A percentile compares a stretch with the other conserved stretches of the same genome.
phyloP scores from a whole-genome alignment of 2,113 vertebrate genomes.

The Bufo gargarizans region DNA sequence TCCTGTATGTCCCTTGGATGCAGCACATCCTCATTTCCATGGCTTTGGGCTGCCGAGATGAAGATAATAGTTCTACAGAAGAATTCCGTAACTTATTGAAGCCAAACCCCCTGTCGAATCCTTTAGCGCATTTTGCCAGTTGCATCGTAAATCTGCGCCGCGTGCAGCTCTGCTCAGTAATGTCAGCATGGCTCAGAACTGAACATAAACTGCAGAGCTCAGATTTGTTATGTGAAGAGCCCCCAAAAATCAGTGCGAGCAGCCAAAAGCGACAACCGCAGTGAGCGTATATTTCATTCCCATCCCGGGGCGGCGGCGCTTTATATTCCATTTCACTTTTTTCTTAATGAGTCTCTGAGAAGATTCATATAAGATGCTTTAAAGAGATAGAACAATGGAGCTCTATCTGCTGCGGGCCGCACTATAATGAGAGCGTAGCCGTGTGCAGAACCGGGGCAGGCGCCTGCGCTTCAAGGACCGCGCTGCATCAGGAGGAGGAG shows the following conservation, averaged over 20 bases:
- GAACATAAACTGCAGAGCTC: constrained; percentile 6
- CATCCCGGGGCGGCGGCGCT: constrained; percentile 1
- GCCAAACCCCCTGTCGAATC: background rate
- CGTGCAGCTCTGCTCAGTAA: background rate
- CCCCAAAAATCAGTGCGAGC: constrained; percentile 4
- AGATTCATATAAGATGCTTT: constrained; percentile 13
- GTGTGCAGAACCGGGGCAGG: background rate
- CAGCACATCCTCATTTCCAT: background rate
- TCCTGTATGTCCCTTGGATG: background rate
- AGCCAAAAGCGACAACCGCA: background rate
- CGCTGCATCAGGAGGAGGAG: too few relatives aligned
- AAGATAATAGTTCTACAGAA: background rate
- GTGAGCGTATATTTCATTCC: constrained; percentile 11
- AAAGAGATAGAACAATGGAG: background rate
- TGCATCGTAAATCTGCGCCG: background rate
- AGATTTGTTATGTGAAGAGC: constrained; percentile 1
- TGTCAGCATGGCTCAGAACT: background rate
- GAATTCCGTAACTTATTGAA: background rate
- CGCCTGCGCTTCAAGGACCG: background rate
- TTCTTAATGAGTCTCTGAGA: constrained; percentile 1
- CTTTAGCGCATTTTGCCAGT: background rate
- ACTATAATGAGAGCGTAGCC: background rate
- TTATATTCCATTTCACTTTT: constrained; percentile 4
- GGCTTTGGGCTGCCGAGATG: background rate
- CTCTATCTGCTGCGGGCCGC: background rate